These are phyloP conservation scores for Hepsetus odoe DNA, from an alignment of 2,113 vertebrate genomes.

Conservation along the genomic window DNA sequence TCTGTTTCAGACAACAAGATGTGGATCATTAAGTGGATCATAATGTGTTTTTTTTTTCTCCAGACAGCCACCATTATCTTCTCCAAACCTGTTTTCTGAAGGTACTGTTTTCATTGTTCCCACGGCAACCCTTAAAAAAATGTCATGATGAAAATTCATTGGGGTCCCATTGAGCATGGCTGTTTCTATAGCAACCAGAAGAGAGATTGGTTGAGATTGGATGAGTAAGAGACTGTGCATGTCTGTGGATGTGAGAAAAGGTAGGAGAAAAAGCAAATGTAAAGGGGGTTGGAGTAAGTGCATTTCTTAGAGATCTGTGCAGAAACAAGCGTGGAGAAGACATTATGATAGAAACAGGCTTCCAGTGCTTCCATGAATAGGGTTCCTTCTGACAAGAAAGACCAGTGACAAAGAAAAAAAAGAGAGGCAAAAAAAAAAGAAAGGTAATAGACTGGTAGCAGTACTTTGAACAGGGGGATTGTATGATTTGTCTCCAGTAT, in stretches of 20 bases:
- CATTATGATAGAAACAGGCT: background rate
- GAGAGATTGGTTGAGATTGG: constrained; percentile 39
- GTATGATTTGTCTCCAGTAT: constrained; percentile 20
- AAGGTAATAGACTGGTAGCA: background rate
- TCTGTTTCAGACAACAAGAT: no score
- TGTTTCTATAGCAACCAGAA: constrained; percentile 56
- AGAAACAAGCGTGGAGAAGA: background rate
- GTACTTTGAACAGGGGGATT: background rate
- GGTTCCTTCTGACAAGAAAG: background rate
- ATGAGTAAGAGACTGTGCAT: constrained; percentile 38
- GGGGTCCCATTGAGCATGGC: constrained; percentile 44
- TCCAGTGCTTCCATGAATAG: background rate
- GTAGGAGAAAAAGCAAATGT: background rate
- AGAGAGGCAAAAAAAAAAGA: constrained; percentile 30
- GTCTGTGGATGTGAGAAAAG: constrained; percentile 24
- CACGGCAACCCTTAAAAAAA: constrained; percentile 56
- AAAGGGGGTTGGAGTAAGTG: constrained; percentile 4
- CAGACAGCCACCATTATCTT: constrained; percentile 36
- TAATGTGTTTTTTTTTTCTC: constrained; percentile 45
- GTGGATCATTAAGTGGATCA: constrained; percentile 7
- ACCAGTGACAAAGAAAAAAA: background rate
- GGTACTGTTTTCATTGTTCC: constrained; percentile 58
- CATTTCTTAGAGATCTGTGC: background rate
- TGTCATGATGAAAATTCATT: constrained; percentile 53
- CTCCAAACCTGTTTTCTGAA: constrained; percentile 48